phyloP scores from a whole-genome alignment of 2,888 invertebrate genomes.

The Drosophila quasianomalipes region DNA sequence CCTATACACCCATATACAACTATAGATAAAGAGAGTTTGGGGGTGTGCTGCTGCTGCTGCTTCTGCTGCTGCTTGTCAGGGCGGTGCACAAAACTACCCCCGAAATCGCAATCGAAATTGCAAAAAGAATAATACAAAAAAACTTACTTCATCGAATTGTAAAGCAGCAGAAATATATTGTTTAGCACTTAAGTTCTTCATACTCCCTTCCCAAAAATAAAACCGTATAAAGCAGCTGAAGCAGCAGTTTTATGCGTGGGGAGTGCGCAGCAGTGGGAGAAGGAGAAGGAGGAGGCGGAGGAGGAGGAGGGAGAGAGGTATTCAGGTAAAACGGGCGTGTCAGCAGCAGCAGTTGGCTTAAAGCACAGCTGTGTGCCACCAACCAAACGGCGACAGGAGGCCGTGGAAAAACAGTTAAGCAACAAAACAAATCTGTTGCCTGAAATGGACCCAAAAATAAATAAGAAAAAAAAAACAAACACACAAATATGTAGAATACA shows the following conservation, averaged over 20 bases:
- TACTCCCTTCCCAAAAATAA: neutral
- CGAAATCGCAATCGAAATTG: slow-evolving; percentile 59
- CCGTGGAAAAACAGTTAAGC: slow-evolving; percentile 54
- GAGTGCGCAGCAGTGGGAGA: neutral
- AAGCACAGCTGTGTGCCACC: slow-evolving; percentile 50
- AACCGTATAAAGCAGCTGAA: slow-evolving; percentile 32
- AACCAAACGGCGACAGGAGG: slow-evolving; percentile 41
- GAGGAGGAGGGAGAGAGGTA: neutral
- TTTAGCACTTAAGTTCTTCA: slow-evolving; percentile 28
- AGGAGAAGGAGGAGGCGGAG: neutral
- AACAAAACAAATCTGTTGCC: slow-evolving; percentile 27
- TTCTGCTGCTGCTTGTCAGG: slow-evolving; percentile 45
- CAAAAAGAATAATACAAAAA: slow-evolving; percentile 50
- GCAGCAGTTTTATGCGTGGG: slow-evolving; percentile 31
- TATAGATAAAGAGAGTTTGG: slow-evolving; percentile 55
- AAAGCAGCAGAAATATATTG: slow-evolving; percentile 37
- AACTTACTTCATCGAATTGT: slow-evolving; percentile 39
- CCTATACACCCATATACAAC: slow-evolving; percentile 23
- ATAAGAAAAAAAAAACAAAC: neutral
- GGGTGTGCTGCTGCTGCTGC: slow-evolving; percentile 69
- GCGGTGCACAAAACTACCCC: slow-evolving; percentile 67
- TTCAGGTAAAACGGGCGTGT: slow-evolving; percentile 56
- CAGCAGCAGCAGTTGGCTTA: slow-evolving; percentile 19
- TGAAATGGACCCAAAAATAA: slow-evolving; percentile 31
- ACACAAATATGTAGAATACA: slow-evolving; percentile 37